A percentile compares a stretch with the other conserved stretches of the same genome.
phyloP scores from a whole-genome alignment of 2,113 vertebrate genomes.

The Xyrauchen texanus region DNA sequence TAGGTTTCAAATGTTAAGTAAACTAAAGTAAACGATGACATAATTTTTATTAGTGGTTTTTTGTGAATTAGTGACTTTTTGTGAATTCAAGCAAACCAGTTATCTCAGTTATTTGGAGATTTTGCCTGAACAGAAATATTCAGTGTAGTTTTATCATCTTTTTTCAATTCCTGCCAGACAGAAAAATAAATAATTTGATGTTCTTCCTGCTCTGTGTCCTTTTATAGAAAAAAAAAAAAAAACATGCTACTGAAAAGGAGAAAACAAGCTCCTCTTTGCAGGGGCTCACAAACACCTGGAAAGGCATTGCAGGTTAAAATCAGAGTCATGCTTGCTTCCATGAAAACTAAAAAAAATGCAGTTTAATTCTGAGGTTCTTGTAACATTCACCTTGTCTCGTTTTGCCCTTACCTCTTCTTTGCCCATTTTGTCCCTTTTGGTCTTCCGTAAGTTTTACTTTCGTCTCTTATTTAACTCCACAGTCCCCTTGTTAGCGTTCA shows the following conservation, averaged over 20 bases:
- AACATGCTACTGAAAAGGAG: not conserved
- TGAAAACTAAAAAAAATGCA: not conserved
- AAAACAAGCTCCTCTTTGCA: not conserved
- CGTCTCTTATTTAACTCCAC: too few relatives aligned
- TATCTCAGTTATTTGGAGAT: not conserved
- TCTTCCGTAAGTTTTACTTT: too few relatives aligned
- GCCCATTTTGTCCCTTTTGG: too few relatives aligned
- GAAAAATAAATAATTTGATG: not conserved
- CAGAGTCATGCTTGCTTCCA: not conserved
- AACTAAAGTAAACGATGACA: too few relatives aligned
- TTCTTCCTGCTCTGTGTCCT: not conserved
- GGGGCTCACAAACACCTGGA: not conserved
- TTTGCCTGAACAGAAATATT: not conserved
- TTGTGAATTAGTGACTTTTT: not conserved
- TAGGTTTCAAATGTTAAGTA: too few relatives aligned
- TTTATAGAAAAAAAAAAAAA: not conserved
- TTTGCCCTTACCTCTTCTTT: too few relatives aligned
- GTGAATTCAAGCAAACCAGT: not conserved
- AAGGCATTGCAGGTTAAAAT: not conserved
- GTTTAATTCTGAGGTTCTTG: too few relatives aligned
- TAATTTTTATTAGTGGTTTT: not conserved
- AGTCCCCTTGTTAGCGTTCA: too few relatives aligned
- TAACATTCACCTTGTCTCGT: too few relatives aligned
- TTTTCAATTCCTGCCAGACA: not conserved
- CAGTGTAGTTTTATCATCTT: not conserved